These are phyloP conservation scores for Lethrus apterus DNA, from an alignment of 1,140 invertebrate genomes.

Conservation along the genomic window DNA sequence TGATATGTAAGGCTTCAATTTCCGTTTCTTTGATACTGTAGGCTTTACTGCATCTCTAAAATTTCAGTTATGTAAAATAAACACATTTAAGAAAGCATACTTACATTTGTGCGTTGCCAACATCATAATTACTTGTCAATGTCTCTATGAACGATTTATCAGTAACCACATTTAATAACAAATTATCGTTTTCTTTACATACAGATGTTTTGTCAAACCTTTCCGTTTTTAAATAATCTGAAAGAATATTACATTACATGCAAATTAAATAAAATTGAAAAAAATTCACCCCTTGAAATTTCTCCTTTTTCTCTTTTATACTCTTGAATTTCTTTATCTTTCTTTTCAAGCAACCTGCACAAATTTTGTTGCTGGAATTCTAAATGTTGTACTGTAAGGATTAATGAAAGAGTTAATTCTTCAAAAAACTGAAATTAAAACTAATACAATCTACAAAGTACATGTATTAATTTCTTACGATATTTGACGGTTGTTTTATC, in stretches of 20 bases:
- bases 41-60: too few species aligned
- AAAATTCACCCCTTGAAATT: conserved; percentile 24
- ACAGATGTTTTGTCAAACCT: conserved; percentile 21
- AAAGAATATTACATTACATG: too few species aligned
- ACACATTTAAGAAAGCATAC: too few species aligned
- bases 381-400: conserved; percentile 25
- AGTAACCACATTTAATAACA: too few species aligned
- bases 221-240: conserved; percentile 15
- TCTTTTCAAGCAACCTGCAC: conserved; percentile 23
- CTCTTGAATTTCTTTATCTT: conserved; percentile 28
- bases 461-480: background rate
- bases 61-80: too few species aligned
- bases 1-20: too few species aligned
- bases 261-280: conserved; percentile 10
- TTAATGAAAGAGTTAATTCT: conserved; percentile 22
- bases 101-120: too few species aligned
- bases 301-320: conserved; percentile 27
- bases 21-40: too few species aligned
- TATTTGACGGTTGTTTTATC: background rate
- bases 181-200: too few species aligned
- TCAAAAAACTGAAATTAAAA: conserved; percentile 22
- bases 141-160: too few species aligned
- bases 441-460: background rate
- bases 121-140: too few species aligned
- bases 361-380: conserved; percentile 25